Evolutionary conservation across 1,140 invertebrate genomes (phyloP).

Genomic region (Sipha flava): DNA sequence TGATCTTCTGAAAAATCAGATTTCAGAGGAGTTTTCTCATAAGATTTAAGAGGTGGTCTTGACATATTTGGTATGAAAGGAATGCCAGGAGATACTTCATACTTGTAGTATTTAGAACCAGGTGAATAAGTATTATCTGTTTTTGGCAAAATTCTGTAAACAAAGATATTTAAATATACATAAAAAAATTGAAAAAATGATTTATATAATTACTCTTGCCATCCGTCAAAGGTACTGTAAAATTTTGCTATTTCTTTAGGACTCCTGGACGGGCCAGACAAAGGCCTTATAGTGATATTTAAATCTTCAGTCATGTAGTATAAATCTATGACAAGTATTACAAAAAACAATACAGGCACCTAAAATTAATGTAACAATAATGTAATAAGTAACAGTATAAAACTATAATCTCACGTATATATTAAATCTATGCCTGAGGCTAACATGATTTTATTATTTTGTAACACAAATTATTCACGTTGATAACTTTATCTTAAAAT

Average conservation of each 20-base stretch:
- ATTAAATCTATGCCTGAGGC: too few species aligned
- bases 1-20: not conserved
- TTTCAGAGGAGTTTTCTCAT: conserved; percentile 20
- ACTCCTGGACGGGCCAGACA: not conserved
- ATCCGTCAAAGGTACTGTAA: conserved; percentile 24
- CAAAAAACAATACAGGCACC: not conserved
- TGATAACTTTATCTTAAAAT: too few species aligned
- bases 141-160: conserved; percentile 38
- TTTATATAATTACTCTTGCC: conserved; percentile 14
- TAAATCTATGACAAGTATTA: not conserved
- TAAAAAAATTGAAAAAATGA: not conserved
- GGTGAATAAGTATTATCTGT: conserved; percentile 39
- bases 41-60: conserved; percentile 27
- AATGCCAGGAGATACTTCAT: conserved; percentile 39
- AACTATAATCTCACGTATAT: too few species aligned
- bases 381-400: too few species aligned
- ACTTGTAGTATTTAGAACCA: conserved; percentile 36
- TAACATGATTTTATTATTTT: too few species aligned
- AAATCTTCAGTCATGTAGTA: conserved; percentile 25
- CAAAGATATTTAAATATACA: not conserved
- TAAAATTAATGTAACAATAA: not conserved
- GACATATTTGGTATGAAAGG: conserved; percentile 40
- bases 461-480: too few species aligned
- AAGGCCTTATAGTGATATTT: conserved; percentile 6
- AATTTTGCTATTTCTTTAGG: conserved; percentile 29